Base-by-base conservation (phyloP, 2,888 invertebrate species). In the Luperina nickerlii region DNA sequence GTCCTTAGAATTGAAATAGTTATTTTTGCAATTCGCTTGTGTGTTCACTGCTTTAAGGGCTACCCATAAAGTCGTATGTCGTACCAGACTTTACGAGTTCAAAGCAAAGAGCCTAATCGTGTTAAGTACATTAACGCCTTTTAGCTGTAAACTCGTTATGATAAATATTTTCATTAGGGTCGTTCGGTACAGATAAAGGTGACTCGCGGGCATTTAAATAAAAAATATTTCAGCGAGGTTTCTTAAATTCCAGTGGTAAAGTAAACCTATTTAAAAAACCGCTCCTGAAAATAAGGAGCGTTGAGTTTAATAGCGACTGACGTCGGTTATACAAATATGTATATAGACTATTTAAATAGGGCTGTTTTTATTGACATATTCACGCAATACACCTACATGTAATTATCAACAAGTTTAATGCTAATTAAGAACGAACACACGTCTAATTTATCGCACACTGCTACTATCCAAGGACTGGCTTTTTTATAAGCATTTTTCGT, bases 61-160 rank as follows among this genome's bases (percentile, higher is more conserved):
- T 74, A 67, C 24, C 27, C 24, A 8, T 32, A 65, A 48, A 42
- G 68, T 70, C 20, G 38, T 74, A 65, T 62, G 67, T 68, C 57
- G 82, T 79, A 66, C 48, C 54, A 72, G 24, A 69, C 32, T 74
- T 76, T 76, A 79, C 48, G 68, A 74, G 67, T 66, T n/a, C 24
- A 68, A 77, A 75, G 57, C 69, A 87, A 85, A 87, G 51, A 80
- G 83, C 86, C 24, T 83, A 83, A 88, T 85, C 86, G n/a, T 88
- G 83, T 87, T 78, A 73, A 27, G 68, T 82, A 71, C 62, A 74
- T 79, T 66, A 78, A 79, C 54, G 69, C 63, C 11, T 84, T 79
- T 74, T 38, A 45, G 57, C 65, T 42, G 66, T 69, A 69, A 86
- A 63, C 72, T 74, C 68, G 45, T 68, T 76, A 66, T 83, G 60